Percentiles rank a stretch among this genome's conserved stretches.
Evolutionary conservation across 2,113 vertebrate species (phyloP).

Genomic region (Rhabdomys dilectus): DNA sequence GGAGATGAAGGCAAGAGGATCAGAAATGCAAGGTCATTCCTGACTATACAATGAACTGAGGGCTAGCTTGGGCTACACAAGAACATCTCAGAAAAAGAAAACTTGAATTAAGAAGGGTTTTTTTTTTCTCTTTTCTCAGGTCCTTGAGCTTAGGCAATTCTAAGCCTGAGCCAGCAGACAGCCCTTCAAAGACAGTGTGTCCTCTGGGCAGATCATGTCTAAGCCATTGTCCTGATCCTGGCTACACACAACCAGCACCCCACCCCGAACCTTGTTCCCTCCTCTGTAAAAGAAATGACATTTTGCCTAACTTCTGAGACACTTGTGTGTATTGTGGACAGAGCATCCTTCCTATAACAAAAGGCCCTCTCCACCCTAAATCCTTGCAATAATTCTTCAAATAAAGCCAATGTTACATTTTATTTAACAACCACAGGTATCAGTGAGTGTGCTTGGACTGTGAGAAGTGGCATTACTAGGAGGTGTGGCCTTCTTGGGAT

Average conservation of each 20-base stretch:
- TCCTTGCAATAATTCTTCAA: conserved; percentile 15
- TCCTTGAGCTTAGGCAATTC: not conserved
- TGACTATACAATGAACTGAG: not conserved
- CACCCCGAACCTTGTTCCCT: not conserved
- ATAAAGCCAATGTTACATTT: not conserved
- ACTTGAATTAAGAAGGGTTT: not conserved
- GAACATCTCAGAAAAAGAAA: not conserved
- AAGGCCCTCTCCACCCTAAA: not conserved
- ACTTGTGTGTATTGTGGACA: not conserved
- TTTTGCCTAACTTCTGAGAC: not conserved
- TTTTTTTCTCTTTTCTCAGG: not conserved
- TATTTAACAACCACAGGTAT: not conserved
- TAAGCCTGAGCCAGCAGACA: not conserved
- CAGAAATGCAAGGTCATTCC: not conserved
- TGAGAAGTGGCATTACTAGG: too few species aligned
- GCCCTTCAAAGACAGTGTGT: not conserved
- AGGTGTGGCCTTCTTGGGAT: too few species aligned
- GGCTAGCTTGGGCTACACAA: not conserved
- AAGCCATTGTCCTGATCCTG: not conserved
- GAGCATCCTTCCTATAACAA: not conserved
- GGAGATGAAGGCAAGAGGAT: not conserved
- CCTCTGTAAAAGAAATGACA: not conserved
- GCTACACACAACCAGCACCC: not conserved
- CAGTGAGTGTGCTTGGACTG: not conserved
- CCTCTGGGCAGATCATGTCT: not conserved